Evolutionary conservation across 1,140 invertebrate species (phyloP).

Genomic region (Ladona fulva): DNA sequence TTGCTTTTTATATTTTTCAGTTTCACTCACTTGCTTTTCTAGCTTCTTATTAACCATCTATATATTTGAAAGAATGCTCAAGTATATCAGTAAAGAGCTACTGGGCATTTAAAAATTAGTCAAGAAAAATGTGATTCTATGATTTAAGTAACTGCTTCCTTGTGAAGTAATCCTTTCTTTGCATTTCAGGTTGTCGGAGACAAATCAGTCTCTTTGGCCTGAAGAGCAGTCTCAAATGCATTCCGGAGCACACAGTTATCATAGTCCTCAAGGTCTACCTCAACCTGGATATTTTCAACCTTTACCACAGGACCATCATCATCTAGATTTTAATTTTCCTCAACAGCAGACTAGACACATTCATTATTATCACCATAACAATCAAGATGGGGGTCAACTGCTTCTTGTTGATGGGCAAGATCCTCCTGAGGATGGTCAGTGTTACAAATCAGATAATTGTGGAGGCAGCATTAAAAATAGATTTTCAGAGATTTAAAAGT

Average conservation of each 20-base stretch:
- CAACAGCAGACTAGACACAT: not conserved
- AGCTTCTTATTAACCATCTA: too few species aligned
- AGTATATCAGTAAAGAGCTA: too few species aligned
- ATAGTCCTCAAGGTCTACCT: not conserved
- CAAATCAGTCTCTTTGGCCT: not conserved
- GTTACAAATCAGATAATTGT: too few species aligned
- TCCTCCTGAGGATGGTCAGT: not conserved
- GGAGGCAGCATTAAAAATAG: too few species aligned
- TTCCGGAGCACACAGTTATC: not conserved
- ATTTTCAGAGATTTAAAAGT: too few species aligned
- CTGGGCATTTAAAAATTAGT: too few species aligned
- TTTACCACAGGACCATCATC: not conserved
- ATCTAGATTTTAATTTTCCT: not conserved
- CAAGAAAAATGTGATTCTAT: too few species aligned
- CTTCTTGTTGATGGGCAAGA: not conserved
- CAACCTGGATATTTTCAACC: not conserved
- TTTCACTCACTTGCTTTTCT: too few species aligned
- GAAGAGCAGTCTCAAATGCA: not conserved
- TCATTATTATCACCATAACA: not conserved
- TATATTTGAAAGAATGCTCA: too few species aligned
- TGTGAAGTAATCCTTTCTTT: too few species aligned
- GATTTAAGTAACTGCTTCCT: too few species aligned
- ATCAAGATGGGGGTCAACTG: not conserved
- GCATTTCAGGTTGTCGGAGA: not conserved
- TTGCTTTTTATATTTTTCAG: too few species aligned